A percentile compares a stretch with the other conserved stretches of the same genome.
Evolutionary conservation across 1,140 invertebrate genomes (phyloP).

Genomic region (Zelostemma sp.): DNA sequence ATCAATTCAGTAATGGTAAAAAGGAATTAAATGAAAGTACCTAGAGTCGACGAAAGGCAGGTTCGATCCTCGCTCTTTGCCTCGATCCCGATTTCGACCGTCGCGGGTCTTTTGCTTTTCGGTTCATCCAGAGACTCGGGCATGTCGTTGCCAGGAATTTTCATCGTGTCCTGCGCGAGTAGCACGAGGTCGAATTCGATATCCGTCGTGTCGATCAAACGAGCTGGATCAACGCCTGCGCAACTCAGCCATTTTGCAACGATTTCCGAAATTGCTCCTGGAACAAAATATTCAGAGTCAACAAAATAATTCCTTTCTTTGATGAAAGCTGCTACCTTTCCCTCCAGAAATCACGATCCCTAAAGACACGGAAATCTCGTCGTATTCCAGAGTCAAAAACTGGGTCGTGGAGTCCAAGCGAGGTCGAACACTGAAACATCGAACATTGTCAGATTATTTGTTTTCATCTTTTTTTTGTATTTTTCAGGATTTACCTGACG

Average conservation of each 20-base stretch:
- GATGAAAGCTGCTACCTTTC: conserved; percentile 72
- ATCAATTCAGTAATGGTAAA: too few relatives aligned
- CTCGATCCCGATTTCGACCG: conserved; percentile 53
- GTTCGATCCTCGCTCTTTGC: conserved; percentile 45
- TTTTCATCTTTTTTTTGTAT: conserved; percentile 41
- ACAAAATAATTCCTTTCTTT: conserved; percentile 6
- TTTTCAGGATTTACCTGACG: conserved; percentile 69
- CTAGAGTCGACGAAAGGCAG: conserved; percentile 49
- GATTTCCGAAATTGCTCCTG: conserved; percentile 83
- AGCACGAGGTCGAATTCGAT: conserved; percentile 60
- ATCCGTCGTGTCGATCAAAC: conserved; percentile 65
- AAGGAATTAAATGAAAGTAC: too few relatives aligned
- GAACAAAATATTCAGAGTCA: neutral
- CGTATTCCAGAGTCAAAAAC: conserved; percentile 71
- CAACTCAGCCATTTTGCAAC: conserved; percentile 85
- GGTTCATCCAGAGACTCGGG: conserved; percentile 47
- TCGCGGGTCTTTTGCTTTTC: conserved; percentile 22
- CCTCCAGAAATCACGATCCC: conserved; percentile 82
- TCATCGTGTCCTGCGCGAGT: conserved; percentile 40
- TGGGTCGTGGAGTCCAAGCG: conserved; percentile 49
- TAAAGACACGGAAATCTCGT: conserved; percentile 78
- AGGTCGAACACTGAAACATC: conserved; percentile 59
- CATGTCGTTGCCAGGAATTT: conserved; percentile 44
- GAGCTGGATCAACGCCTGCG: conserved; percentile 76
- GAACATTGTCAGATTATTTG: too few relatives aligned